These are phyloP conservation scores for Pelvicachromis taeniatus DNA, from an alignment of 2,113 vertebrate species.

Conservation along the genomic window DNA sequence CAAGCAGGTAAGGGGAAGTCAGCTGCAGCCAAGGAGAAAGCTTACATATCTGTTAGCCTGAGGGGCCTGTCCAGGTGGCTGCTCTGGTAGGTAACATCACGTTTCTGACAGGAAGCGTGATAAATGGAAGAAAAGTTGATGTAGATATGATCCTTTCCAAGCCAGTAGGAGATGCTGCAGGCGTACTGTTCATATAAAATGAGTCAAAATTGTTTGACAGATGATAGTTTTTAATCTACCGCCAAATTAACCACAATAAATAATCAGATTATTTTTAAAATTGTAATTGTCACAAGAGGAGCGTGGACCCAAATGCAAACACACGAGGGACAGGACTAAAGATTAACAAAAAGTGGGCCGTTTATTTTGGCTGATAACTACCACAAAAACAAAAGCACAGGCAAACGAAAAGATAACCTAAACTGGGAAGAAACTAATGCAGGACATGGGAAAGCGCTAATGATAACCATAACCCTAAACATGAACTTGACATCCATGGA, in stretches of 20 bases:
- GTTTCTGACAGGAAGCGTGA: constrained; percentile 41
- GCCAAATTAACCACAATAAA: background rate
- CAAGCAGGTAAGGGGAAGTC: constrained; percentile 48
- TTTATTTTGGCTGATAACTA: no score
- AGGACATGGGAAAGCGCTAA: no score
- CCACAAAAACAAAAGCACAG: no score
- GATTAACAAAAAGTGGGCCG: no score
- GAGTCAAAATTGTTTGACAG: background rate
- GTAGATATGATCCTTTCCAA: constrained; percentile 19
- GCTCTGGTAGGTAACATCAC: constrained; percentile 48
- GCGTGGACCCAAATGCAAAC: no score
- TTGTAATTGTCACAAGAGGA: no score
- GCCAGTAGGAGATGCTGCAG: background rate
- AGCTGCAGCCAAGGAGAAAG: constrained; percentile 55
- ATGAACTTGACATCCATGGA: no score
- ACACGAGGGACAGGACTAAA: no score
- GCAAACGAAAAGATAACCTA: no score
- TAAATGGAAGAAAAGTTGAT: constrained; percentile 16
- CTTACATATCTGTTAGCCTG: constrained; percentile 62
- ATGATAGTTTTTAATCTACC: background rate
- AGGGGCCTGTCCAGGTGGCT: constrained; percentile 51
- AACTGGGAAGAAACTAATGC: no score
- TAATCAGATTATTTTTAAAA: background rate
- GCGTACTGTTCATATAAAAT: background rate
- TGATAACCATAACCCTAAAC: no score